These are phyloP conservation scores for Mizuhopecten yessoensis DNA, from an alignment of 1,140 invertebrate genomes.

Conservation along the genomic window DNA sequence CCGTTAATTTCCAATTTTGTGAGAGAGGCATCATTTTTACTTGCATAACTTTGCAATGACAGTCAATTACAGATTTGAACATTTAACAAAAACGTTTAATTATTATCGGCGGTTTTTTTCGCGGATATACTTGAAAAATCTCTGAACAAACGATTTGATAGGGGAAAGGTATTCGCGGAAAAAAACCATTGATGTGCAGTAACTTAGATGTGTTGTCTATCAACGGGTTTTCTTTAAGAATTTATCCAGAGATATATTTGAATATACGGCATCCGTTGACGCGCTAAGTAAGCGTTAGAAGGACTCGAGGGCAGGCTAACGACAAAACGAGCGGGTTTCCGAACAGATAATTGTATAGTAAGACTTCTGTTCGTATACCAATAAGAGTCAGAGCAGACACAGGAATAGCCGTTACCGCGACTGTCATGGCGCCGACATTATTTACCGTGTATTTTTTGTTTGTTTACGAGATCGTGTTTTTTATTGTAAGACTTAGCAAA, in stretches of 20 bases:
- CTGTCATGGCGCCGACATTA: not conserved
- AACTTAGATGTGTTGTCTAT: not conserved
- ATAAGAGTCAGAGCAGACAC: not conserved
- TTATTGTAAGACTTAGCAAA: too few relatives aligned
- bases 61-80: too few relatives aligned
- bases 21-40: too few relatives aligned
- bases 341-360: not conserved
- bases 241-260: not conserved
- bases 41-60: too few relatives aligned
- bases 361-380: not conserved
- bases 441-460: not conserved
- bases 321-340: not conserved
- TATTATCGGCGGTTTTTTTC: too few relatives aligned
- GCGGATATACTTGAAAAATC: too few relatives aligned
- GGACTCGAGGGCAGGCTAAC: conserved; percentile 8
- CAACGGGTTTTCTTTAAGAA: not conserved
- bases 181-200: not conserved
- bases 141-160: too few relatives aligned
- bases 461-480: not conserved
- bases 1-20: too few relatives aligned
- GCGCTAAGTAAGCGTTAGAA: not conserved
- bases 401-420: not conserved
- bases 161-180: too few relatives aligned
- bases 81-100: too few relatives aligned
- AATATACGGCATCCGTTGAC: not conserved